phyloP scores from a whole-genome alignment of 2,113 vertebrate species.

The Menura novaehollandiae region DNA sequence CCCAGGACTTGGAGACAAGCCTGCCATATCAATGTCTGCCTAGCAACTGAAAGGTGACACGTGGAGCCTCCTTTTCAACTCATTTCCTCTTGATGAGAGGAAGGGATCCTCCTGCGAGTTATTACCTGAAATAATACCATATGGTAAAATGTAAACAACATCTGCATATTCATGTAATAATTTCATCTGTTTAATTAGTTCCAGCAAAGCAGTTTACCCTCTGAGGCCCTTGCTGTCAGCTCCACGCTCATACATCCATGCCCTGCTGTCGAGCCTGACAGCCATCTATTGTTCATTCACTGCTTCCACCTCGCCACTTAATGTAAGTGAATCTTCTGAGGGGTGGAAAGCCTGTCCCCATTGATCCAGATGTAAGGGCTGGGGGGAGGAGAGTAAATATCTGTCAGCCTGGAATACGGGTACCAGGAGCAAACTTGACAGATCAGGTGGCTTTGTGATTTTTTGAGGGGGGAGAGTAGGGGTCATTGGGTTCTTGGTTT shows the following conservation, averaged over 20 bases:
- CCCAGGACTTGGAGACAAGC: background rate
- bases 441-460: conserved; percentile 56
- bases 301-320: conserved; percentile 77
- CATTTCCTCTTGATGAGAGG: conserved; percentile 88
- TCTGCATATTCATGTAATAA: conserved; percentile 99
- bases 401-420: conserved; percentile 67
- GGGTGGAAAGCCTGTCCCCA: conserved; percentile 74
- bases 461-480: background rate
- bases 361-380: conserved; percentile 73
- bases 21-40: conserved; percentile 72
- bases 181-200: conserved; percentile 99
- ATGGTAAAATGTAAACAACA: conserved; percentile 99
- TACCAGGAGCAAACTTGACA: conserved; percentile 76
- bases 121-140: conserved; percentile 99
- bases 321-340: conserved; percentile 86
- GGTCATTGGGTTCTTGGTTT: background rate
- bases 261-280: conserved; percentile 91
- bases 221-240: conserved; percentile 93
- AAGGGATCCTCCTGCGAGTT: conserved; percentile 88
- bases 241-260: conserved; percentile 83
- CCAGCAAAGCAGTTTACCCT: conserved; percentile 99
- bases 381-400: conserved; percentile 45
- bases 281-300: conserved; percentile 87
- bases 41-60: conserved; percentile 79
- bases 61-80: conserved; percentile 76